Percentiles rank a stretch among this genome's conserved stretches.
Evolutionary conservation across 1,140 invertebrate species (phyloP).

Genomic region (Cyclina sinensis): DNA sequence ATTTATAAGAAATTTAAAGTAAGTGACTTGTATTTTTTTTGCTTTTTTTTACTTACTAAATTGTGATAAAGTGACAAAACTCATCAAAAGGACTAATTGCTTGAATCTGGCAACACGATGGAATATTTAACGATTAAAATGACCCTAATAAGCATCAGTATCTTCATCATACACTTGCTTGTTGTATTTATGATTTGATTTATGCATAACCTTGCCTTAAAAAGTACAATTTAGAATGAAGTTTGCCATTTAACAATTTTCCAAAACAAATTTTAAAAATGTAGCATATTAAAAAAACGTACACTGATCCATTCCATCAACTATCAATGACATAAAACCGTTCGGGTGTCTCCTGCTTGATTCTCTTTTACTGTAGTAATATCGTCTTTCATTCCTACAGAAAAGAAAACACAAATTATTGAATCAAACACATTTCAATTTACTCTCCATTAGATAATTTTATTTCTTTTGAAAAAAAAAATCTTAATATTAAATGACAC

Average conservation of each 20-base stretch:
- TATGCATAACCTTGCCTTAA: not conserved
- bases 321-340: not conserved
- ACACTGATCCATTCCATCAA: constrained; percentile 28
- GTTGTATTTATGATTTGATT: not conserved
- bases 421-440: not conserved
- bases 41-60: too few relatives aligned
- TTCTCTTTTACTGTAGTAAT: constrained; percentile 8
- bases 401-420: not conserved
- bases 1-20: too few relatives aligned
- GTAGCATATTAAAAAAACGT: not conserved
- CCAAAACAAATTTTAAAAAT: too few relatives aligned
- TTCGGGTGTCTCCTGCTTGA: not conserved
- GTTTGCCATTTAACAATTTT: too few relatives aligned
- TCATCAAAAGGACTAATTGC: too few relatives aligned
- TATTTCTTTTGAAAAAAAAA: too few relatives aligned
- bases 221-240: not conserved
- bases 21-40: too few relatives aligned
- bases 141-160: not conserved
- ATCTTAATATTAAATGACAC: too few relatives aligned
- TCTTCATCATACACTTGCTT: too few relatives aligned
- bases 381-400: not conserved
- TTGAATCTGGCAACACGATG: too few relatives aligned
- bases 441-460: not conserved
- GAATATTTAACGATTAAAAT: not conserved
- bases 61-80: too few relatives aligned